Base-by-base conservation (phyloP, 2,888 invertebrate species). In the Germaria angustata region DNA sequence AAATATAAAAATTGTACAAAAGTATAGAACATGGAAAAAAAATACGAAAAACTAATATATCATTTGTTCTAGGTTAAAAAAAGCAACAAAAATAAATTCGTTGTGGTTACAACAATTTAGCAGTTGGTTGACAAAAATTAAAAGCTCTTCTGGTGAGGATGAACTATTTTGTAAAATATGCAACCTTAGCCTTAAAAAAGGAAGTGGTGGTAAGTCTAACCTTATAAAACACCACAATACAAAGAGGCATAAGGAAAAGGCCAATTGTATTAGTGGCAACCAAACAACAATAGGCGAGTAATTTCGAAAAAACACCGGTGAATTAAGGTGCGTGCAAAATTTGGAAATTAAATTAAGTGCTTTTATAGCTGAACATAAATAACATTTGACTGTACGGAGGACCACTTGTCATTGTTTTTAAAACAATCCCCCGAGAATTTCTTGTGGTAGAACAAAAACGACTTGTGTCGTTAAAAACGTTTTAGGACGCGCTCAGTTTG, bases 381-480 rank as follows among this genome's bases (percentile, higher is more conserved):
- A 51, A 7, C 53, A n/a, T 28, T 28, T 28, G 3, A 6, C 5
- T 8, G 36, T 36, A 36, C 8, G 36, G 36, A 36, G 36, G 36
- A 36, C 9, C 36, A 36, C 36, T 5, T 36, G 9, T 8, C 34
- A 3, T 32, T 55, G 11, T 34, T 55, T 55, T 32, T 55, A 15
- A 55, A 55, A 32, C 4, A 6, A 2, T 55, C 28, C 7, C 4
- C 39, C 36, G 5, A 39, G 39, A 6, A 9, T 59, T 20, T 36
- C 22, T 20, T 59, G 55, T 57, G 55, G 34, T 15, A 34, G 17
- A 22, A 57, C 55, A n/a, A 36, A 57, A 57, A 57, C 55, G 1
- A 57, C 39, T 6, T 36, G 36, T 11, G 13, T 59, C 2, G 39
- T 36, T 17, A 59, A 39, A 59, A 34, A 57, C 20, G 55, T 57